Evolutionary conservation across 1,140 invertebrate species (phyloP).

Genomic region (Nylanderia fulva): DNA sequence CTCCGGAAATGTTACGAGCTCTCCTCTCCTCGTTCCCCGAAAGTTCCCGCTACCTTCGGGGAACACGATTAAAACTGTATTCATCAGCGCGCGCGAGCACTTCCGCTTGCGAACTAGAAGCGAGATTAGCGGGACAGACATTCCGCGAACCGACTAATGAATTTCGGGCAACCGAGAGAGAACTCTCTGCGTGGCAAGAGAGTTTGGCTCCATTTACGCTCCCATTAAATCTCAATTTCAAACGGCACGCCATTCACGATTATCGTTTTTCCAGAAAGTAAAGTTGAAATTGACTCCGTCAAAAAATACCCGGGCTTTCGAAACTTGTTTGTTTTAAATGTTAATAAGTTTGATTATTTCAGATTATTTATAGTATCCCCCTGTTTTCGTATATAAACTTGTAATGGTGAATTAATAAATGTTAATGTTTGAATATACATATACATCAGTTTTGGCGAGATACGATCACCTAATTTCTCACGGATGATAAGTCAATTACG

Average conservation of each 20-base stretch:
- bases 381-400: background rate
- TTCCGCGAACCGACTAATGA: slow-evolving; percentile 56
- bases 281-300: slow-evolving; percentile 2
- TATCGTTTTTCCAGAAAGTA: background rate
- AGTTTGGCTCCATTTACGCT: slow-evolving; percentile 48
- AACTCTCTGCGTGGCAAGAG: slow-evolving; percentile 2
- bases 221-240: slow-evolving; percentile 55
- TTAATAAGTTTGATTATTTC: background rate
- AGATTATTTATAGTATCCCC: background rate
- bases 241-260: slow-evolving; percentile 40
- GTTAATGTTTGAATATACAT: background rate
- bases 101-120: slow-evolving; percentile 6
- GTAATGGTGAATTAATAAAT: background rate
- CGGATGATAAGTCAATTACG: background rate
- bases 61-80: slow-evolving; percentile 60
- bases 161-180: slow-evolving; percentile 44
- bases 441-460: background rate
- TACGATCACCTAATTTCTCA: background rate
- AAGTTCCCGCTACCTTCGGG: slow-evolving; percentile 42
- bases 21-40: slow-evolving; percentile 6
- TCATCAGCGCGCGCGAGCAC: slow-evolving; percentile 25
- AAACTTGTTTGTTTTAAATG: background rate
- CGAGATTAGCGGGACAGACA: slow-evolving; percentile 55
- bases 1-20: background rate
- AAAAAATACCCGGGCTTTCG: background rate